Base-by-base conservation (phyloP, 2,888 invertebrate genomes). In the Perizoma flavofasciatum region DNA sequence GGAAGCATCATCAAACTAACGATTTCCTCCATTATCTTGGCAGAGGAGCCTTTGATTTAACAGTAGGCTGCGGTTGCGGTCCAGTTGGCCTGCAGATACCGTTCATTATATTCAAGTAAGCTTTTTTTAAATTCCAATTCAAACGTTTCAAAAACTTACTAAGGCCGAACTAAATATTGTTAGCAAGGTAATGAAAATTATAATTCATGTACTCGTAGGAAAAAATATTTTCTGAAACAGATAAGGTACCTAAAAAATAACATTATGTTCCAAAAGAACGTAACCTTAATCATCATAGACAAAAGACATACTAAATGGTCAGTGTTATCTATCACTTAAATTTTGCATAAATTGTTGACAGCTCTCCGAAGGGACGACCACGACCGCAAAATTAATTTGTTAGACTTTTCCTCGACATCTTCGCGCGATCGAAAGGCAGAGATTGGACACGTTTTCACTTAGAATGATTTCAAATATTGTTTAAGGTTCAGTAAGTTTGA, bases 371-470 rank as follows among this genome's bases (percentile, higher is more conserved):
- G 49, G 56, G 49, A 56, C 40, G 46, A 53, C 61, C 63, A 56
- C 57, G 61, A 65, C 59, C 66, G 65, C 59, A 59, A 55, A 66
- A 70, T 70, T 67, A 55, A 68, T 70, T 65, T 58, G 65, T 63
- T 59, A 52, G 7, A 66, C 65, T 67, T 66, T 67, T 68, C 63
- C 63, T 46, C 37, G 5, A 59, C 33, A 7, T 48, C 55, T 45
- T 39, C 22, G 22, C 40, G 35, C 48, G 22, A 46, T 46, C 11
- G 48, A 33, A 48, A 37, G 8, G 46, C 11, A 33, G 32, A 54
- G 50, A 67, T 67, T 63, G 44, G 63, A 59, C 57, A 62, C 59
- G 64, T 63, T 62, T 62, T 62, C 55, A 52, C 51, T 59, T 52
- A 45, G 8, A 59, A 51, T 41, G 8, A 35, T 40, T 53, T 22